phyloP scores from a whole-genome alignment of 2,888 invertebrate genomes.

The Tholera decimalis region DNA sequence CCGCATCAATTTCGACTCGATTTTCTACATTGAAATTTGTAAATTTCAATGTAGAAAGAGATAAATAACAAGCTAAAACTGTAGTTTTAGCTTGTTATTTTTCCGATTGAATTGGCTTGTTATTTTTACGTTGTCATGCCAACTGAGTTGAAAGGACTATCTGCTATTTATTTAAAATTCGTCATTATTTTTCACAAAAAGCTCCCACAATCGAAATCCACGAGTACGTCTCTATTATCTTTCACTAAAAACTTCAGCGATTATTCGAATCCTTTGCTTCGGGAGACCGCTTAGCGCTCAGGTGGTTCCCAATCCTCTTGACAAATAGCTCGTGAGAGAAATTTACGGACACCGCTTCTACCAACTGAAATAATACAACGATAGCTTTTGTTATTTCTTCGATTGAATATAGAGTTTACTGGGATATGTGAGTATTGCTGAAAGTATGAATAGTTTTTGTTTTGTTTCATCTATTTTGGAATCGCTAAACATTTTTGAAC shows the following conservation, averaged over 20 bases:
- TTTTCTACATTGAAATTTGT: too few species aligned
- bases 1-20: too few species aligned
- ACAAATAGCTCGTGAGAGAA: constrained; percentile 57
- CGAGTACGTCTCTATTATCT: constrained; percentile 36
- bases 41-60: too few species aligned
- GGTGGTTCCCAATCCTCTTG: constrained; percentile 58
- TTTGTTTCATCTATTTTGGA: too few species aligned
- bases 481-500: too few species aligned
- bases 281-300: constrained; percentile 57
- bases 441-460: neutral
- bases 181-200: neutral
- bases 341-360: constrained; percentile 52
- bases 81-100: too few species aligned
- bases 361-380: constrained; percentile 47
- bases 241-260: constrained; percentile 57
- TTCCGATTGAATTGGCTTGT: too few species aligned
- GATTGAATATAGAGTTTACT: constrained; percentile 12
- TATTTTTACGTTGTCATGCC: too few species aligned
- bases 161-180: too few species aligned
- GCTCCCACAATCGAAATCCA: constrained; percentile 6
- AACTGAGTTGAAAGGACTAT: too few species aligned
- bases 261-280: constrained; percentile 54
- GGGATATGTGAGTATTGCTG: neutral
- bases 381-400: constrained; percentile 26
- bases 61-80: too few species aligned